Evolutionary conservation across 2,888 invertebrate species (phyloP), one percentile per base, ranked within the genome.

Genomic region (Ischnura elegans): DNA sequence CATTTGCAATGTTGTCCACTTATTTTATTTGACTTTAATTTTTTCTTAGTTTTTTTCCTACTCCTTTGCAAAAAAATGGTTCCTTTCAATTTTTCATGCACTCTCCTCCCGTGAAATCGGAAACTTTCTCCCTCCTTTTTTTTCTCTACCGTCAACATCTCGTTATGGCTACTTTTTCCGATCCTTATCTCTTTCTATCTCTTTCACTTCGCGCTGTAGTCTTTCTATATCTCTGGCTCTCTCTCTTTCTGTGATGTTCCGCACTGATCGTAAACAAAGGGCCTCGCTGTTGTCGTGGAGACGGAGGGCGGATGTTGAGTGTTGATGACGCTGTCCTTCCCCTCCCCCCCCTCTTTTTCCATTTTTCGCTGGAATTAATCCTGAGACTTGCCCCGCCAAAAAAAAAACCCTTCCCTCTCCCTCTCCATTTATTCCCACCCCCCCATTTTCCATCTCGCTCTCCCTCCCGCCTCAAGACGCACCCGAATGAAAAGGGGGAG

Each of bases 251-350:
- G 76, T 29, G n/a, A n/a, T 76, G n/a, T 61, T n/a, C 76, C 76
- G 29, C 29, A 10, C 29, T 36, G 29, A 13, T 76, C 29, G 29
- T 36, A 76, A 29, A 76, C 76, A 76, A 76, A 76, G 76, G 36
- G 76, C 76, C 29, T 29, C 29, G 76, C 36, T 76, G 76, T 76
- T 76, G 76, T 76, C 76, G 29, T 36, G 76, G 76, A 76, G 76
- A 36, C 76, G 76, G 51, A 6, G 76, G 76, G 36, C 36, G 76
- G 76, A 36, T 36, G 76, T 13, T 36, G 51, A 29, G 76, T 10
- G 29, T 2, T 76, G 29, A 76, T 76, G 76, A 76, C 76, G 76
- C 76, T 25, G 8, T 76, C 66, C n/a, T 8, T 29, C 13, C 10
- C 76, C 13, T 5, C 36, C 66, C 66, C 66, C 36, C 36, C 8